These are phyloP conservation scores for Litoditis marina DNA, from an alignment of 2,888 invertebrate species.

Conservation along the genomic window DNA sequence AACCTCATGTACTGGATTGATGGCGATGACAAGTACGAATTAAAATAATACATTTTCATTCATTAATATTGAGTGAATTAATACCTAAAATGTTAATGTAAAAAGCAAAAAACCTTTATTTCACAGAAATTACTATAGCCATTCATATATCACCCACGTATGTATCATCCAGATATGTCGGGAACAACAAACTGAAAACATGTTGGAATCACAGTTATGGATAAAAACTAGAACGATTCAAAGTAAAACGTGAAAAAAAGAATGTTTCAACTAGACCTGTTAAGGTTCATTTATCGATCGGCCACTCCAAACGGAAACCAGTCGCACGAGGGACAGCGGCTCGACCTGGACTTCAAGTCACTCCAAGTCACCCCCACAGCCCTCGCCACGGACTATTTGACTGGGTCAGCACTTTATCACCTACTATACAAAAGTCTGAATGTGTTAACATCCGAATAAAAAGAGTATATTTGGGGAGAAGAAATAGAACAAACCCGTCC, in stretches of 20 bases:
- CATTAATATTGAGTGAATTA: no score
- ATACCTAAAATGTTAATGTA: no score
- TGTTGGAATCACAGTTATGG: no score
- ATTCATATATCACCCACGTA: no score
- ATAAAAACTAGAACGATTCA: no score
- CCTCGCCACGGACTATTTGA: conserved; percentile 88
- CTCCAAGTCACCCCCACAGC: conserved; percentile 72
- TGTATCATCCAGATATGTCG: no score
- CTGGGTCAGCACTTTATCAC: conserved; percentile 65
- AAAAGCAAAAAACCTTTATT: no score
- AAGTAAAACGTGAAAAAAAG: conserved; percentile 5
- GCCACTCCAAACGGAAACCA: conserved; percentile 58
- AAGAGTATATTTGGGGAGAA: no score
- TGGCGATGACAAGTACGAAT: conserved; percentile 60
- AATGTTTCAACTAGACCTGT: not conserved
- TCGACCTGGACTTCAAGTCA: conserved; percentile 55
- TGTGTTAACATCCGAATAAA: no score
- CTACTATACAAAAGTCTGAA: not conserved
- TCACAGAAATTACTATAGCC: no score
- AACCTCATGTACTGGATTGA: conserved; percentile 95
- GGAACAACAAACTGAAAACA: no score
- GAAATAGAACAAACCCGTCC: no score
- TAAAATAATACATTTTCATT: not conserved
- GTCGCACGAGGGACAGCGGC: conserved; percentile 57
- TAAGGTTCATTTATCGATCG: conserved; percentile 38